Evolutionary conservation across 2,113 vertebrate genomes (phyloP), one percentile per base, ranked within the genome.

Genomic region (Bos indicus): DNA sequence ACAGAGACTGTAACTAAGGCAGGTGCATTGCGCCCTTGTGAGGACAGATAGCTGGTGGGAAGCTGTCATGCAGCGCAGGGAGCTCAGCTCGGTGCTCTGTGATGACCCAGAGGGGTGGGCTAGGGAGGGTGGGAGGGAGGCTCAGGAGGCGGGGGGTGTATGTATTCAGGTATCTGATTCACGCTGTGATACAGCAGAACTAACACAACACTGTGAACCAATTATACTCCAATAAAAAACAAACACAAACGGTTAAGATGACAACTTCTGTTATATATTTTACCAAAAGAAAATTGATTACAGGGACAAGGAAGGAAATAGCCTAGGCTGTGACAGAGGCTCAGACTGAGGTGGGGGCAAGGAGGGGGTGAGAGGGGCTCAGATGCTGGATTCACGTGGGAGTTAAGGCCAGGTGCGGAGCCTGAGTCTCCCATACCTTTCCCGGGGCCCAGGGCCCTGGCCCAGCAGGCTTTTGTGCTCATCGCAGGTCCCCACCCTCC

Each of bases 51-150:
- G 71, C 71, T 43, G 71, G 36, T 6, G 36, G 71, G 71, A 40
- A 25, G 67, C 71, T 74, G 71, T 1, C 7, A 25, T 0, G 36
- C 36, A 43, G 21, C 3, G 1, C 21, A 25, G 71, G 21, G 71
- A 40, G n/a, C n/a, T 23, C 19, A 12, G n/a, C 17, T 71, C 3
- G 0, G 67, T 0, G 21, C 36, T 6, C 21, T 13, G 71, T 40
- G 36, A 43, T 43, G 71, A 74, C 36, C 36, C 1, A 74, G 64
- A 40, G 36, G 10, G 36, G 67, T 13, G 71, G 21, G 36, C 3
- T 12, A 23, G 19, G 67, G 30, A 10, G 64, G n/a, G 64, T 0
- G 19, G n/a, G n/a, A 71, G 17, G 64, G 19, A 40, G 36, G 67
- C 67, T 21, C 40, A 3, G 5, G 21, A 40, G 36, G 67, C 0